phyloP scores from a whole-genome alignment of 53 echinoderm and acorn worm genomes.

The Crossaster papposus region DNA sequence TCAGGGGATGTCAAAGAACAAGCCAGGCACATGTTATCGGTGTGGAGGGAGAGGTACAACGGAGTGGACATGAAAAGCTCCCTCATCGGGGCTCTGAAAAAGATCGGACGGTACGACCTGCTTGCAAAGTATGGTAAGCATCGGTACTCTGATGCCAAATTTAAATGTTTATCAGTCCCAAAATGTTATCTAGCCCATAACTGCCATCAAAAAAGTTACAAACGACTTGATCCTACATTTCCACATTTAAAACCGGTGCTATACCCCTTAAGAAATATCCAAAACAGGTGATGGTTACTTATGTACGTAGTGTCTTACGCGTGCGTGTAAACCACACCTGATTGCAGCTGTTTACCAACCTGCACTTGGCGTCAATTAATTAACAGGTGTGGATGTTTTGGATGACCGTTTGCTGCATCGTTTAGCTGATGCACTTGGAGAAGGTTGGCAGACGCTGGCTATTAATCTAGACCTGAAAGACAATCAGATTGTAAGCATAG shows the following conservation, averaged over 20 bases:
- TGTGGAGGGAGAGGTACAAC: background rate
- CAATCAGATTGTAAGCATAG: too few relatives aligned
- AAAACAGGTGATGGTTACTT: too few relatives aligned
- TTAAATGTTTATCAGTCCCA: background rate
- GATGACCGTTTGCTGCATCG: background rate
- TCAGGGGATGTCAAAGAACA: background rate
- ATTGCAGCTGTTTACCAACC: too few relatives aligned
- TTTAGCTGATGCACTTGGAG: background rate
- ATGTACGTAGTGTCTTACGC: too few relatives aligned
- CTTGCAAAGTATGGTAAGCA: background rate
- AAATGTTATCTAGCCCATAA: background rate
- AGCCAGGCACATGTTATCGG: background rate
- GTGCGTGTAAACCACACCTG: too few relatives aligned
- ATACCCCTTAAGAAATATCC: too few relatives aligned
- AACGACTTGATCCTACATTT: too few relatives aligned
- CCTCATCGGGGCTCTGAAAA: background rate
- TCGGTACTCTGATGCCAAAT: background rate
- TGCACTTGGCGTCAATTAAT: background rate
- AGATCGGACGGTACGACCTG: background rate
- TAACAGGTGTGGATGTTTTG: background rate
- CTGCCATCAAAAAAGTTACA: too few relatives aligned
- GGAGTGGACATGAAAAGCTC: background rate
- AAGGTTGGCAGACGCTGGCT: conserved; percentile 6
- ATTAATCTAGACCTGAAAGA: background rate
- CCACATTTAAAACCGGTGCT: too few relatives aligned